Conservation (phyloP, 2,797 vertebrate species). For the Tinamus major region DNA sequence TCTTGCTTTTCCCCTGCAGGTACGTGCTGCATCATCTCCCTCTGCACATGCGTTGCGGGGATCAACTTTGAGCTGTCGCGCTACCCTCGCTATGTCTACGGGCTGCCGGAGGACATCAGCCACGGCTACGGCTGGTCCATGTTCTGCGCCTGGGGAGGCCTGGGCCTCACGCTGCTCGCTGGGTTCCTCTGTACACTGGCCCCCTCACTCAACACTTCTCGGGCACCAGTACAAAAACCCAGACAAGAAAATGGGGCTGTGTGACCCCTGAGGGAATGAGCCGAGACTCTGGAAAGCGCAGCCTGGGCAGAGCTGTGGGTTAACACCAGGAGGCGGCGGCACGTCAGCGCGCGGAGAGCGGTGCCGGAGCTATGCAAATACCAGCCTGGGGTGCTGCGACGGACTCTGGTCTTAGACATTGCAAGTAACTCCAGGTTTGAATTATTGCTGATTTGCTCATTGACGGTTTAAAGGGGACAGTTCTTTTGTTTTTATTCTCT, state of each 20-base stretch:
- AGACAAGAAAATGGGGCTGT: constrained; percentile 93
- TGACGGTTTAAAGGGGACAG: constrained; percentile 63
- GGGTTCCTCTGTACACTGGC: constrained; percentile 95
- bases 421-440: constrained; percentile 62
- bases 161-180: constrained; percentile 92
- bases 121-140: constrained; percentile 98
- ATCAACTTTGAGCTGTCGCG: constrained; percentile 95
- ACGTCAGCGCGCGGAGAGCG: neutral
- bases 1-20: constrained; percentile 79
- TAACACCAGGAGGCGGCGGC: constrained; percentile 46
- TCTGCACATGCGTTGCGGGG: constrained; percentile 94
- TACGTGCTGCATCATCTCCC: constrained; percentile 95
- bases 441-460: constrained; percentile 55
- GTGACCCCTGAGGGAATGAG: constrained; percentile 77
- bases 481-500: constrained; percentile 57
- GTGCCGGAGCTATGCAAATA: neutral
- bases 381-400: constrained; percentile 40
- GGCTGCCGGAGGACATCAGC: constrained; percentile 95
- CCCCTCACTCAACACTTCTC: constrained; percentile 91
- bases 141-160: constrained; percentile 96
- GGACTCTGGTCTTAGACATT: constrained; percentile 21
- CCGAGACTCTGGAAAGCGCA: constrained; percentile 73
- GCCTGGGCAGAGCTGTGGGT: constrained; percentile 72
- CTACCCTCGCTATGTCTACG: constrained; percentile 92
- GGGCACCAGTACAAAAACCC: constrained; percentile 89